Conservation (phyloP, 2,888 invertebrate species). For the Cephus pygmeus region DNA sequence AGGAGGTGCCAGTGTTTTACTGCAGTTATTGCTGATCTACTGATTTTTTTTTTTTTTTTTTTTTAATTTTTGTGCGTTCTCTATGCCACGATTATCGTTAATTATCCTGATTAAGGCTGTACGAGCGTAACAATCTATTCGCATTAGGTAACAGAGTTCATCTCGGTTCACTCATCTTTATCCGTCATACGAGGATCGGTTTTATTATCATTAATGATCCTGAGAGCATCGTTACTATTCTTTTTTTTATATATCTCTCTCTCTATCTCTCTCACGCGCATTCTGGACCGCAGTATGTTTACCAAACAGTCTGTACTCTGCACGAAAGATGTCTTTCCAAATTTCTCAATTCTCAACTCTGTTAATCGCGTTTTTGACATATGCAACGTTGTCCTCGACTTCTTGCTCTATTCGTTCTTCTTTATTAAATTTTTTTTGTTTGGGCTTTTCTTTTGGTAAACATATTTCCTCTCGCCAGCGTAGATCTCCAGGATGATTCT, state of each 20-base stretch:
- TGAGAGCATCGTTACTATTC: neutral
- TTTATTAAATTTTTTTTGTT: constrained; percentile 10
- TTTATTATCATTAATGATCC: neutral
- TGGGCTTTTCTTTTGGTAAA: constrained; percentile 46
- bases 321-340: constrained; percentile 20
- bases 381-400: constrained; percentile 11
- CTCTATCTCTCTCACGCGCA: constrained; percentile 27
- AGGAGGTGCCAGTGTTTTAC: neutral
- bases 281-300: constrained; percentile 49
- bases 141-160: constrained; percentile 15
- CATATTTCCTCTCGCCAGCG: constrained; percentile 53
- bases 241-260: constrained; percentile 14
- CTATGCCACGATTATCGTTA: neutral
- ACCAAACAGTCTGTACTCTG: constrained; percentile 40
- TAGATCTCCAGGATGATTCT: constrained; percentile 55
- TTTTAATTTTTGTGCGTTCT: neutral
- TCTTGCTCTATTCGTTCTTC: constrained; percentile 5
- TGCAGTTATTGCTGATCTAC: neutral
- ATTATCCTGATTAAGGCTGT: neutral
- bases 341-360: constrained; percentile 7
- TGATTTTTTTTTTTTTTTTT: neutral
- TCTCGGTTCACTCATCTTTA: constrained; percentile 28
- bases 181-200: neutral
- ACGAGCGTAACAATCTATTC: neutral
- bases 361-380: constrained; percentile 6